Percentiles rank a stretch among this genome's conserved stretches.
Conservation (phyloP, 2,113 vertebrate species). For the Delphinapterus leucas region DNA sequence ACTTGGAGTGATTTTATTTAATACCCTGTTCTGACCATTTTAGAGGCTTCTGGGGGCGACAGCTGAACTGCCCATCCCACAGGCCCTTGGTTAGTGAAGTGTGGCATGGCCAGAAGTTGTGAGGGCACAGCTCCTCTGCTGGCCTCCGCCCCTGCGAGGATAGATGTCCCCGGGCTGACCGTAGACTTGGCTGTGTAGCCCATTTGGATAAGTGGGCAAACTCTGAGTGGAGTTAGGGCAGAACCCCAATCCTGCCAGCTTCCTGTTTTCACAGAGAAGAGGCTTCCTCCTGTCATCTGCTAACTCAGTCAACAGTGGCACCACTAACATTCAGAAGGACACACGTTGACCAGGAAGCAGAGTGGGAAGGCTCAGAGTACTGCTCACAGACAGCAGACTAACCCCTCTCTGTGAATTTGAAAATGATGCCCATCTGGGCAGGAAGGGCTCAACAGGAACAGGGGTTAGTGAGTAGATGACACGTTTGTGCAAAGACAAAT, state of each 20-base stretch:
- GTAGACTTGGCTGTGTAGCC: not conserved
- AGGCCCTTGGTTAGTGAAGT: not conserved
- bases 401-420: not conserved
- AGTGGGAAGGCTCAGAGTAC: not conserved
- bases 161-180: not conserved
- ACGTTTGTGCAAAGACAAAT: not conserved
- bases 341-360: not conserved
- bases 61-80: constrained; percentile 22
- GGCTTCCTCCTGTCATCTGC: not conserved
- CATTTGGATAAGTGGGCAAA: not conserved
- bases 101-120: not conserved
- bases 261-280: not conserved
- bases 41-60: constrained; percentile 35
- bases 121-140: not conserved
- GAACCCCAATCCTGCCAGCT: not conserved
- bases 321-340: not conserved
- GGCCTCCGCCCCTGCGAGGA: not conserved
- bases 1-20: constrained; percentile 35
- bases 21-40: constrained; percentile 29
- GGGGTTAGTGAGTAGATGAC: not conserved
- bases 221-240: not conserved
- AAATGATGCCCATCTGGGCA: not conserved
- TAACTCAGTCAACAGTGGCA: not conserved
- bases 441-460: not conserved
- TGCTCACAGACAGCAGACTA: not conserved